Conservation (phyloP, 2,888 invertebrate genomes). For the Sphecodes monilicornis region DNA sequence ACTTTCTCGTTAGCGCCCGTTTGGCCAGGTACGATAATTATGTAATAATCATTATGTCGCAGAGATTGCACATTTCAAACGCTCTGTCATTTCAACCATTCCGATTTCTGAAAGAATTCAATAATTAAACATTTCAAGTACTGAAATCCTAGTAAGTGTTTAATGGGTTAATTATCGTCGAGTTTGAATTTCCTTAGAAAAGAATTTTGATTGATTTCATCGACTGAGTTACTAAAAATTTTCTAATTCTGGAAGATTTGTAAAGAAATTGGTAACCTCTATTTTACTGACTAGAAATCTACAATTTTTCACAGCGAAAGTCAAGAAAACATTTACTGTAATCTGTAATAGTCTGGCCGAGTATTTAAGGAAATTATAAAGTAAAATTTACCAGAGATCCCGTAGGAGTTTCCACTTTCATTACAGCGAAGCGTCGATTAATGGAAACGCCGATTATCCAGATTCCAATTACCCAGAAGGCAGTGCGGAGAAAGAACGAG, state of each 20-base stretch:
- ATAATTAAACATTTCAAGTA: background rate
- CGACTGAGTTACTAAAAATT: background rate
- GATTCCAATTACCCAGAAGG: background rate
- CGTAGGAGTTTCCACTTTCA: constrained; percentile 18
- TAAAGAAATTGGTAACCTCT: no score
- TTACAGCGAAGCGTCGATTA: constrained; percentile 20
- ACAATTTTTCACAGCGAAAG: background rate
- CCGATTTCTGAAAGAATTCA: background rate
- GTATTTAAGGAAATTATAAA: constrained; percentile 19
- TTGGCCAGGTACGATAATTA: background rate
- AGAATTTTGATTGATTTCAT: background rate
- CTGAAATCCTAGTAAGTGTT: background rate
- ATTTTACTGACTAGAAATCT: background rate
- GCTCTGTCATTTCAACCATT: background rate
- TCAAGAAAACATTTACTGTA: background rate
- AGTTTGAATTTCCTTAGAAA: background rate
- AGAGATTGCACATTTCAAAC: background rate
- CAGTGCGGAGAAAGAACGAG: background rate
- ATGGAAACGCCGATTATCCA: constrained; percentile 22
- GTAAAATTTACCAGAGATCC: constrained; percentile 12
- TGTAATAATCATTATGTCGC: background rate
- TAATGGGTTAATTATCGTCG: background rate
- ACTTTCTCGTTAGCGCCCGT: background rate
- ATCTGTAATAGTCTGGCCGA: constrained; percentile 3
- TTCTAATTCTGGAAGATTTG: background rate